Evolutionary conservation across 2,888 invertebrate genomes (phyloP).

Genomic region (Andrena flavipes): DNA sequence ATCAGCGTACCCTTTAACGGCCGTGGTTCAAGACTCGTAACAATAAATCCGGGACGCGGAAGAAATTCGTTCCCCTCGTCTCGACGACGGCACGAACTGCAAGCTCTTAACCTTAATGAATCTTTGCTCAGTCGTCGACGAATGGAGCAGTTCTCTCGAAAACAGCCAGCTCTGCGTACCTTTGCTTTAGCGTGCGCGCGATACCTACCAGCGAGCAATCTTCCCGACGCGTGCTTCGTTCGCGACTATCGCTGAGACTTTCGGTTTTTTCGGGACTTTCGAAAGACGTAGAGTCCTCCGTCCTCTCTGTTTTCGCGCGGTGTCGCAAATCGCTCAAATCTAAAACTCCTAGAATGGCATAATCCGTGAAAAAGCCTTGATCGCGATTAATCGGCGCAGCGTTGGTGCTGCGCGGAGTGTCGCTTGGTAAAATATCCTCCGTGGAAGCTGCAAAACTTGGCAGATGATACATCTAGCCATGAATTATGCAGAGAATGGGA

Average conservation of each 20-base stretch:
- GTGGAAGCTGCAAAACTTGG: conserved; percentile 40
- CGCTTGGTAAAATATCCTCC: not conserved
- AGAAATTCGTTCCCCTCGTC: conserved; percentile 45
- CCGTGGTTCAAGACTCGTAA: conserved; percentile 31
- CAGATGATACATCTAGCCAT: conserved; percentile 44
- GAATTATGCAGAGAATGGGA: conserved; percentile 53
- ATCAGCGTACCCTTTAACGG: conserved; percentile 23
- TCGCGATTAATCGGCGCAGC: too few species aligned
- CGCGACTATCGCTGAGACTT: not conserved
- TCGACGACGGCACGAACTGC: conserved; percentile 44
- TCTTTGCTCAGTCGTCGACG: conserved; percentile 71
- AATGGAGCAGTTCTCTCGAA: conserved; percentile 64
- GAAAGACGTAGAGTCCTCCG: too few species aligned
- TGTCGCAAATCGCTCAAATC: not conserved
- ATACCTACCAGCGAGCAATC: not conserved
- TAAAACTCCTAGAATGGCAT: not conserved
- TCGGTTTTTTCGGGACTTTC: too few species aligned
- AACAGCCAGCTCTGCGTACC: conserved; percentile 45
- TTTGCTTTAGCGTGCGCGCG: conserved; percentile 6
- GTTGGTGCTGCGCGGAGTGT: not conserved
- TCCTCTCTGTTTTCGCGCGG: not conserved
- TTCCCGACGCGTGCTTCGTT: not conserved
- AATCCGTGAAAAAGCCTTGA: too few species aligned
- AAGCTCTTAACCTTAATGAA: conserved; percentile 76
- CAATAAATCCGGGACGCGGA: conserved; percentile 59